Percentiles rank a stretch among this genome's conserved stretches.
These are phyloP conservation scores for Caenorhabditis auriculariae DNA, from an alignment of 2,888 invertebrate genomes.

Conservation along the genomic window DNA sequence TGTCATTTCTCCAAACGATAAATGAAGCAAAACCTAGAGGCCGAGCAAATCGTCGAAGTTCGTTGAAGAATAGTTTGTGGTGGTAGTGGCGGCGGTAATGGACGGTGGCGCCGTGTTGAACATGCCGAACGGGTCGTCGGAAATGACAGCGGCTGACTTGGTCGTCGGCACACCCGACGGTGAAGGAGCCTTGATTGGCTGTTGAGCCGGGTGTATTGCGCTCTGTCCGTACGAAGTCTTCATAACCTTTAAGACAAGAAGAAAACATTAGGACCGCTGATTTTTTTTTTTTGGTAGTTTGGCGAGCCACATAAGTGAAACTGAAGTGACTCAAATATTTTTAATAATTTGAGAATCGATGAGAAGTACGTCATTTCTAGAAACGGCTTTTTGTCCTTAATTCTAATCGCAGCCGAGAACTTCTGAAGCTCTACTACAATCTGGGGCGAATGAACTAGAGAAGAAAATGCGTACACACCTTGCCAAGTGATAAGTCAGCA, in stretches of 20 bases:
- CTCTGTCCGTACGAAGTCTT: conserved; percentile 30
- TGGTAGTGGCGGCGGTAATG: conserved; percentile 14
- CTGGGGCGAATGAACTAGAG: not conserved
- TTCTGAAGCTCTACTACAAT: too few relatives aligned
- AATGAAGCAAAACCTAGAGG: conserved; percentile 15
- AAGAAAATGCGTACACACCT: conserved; percentile 10
- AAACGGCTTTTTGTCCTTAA: too few relatives aligned
- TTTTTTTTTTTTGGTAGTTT: not conserved
- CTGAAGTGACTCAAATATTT: not conserved
- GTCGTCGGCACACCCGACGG: too few relatives aligned
- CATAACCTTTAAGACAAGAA: conserved; percentile 22
- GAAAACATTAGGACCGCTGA: too few relatives aligned
- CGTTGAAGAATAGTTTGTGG: too few relatives aligned
- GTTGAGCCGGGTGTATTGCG: conserved; percentile 9
- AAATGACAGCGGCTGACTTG: too few relatives aligned
- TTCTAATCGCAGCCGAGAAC: too few relatives aligned
- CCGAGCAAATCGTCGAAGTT: conserved; percentile 32
- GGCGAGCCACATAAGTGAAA: not conserved
- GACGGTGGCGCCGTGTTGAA: conserved; percentile 24
- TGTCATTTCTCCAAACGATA: too few relatives aligned
- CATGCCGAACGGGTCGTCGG: conserved; percentile 28
- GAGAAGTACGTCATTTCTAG: not conserved
- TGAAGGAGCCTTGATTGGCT: not conserved
- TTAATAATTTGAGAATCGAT: not conserved
- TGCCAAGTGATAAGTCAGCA: conserved; percentile 38